phyloP scores from a whole-genome alignment of 2,888 invertebrate species.

The Dicranocentrus wangi region DNA sequence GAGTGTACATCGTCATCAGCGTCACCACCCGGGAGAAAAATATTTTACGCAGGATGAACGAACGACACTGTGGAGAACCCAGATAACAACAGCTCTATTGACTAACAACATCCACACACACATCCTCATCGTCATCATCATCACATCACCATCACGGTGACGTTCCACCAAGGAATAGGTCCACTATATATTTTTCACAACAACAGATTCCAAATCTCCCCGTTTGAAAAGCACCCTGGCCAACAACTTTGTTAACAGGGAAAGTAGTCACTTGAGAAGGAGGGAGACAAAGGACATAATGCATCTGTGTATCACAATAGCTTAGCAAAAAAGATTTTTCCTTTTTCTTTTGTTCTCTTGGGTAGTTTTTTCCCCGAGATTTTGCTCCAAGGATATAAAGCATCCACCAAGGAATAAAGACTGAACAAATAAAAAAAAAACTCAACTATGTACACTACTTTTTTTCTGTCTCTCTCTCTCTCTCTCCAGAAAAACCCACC shows the following conservation, averaged over 20 bases:
- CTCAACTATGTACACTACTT: too few relatives aligned
- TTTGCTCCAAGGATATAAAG: constrained; percentile 29
- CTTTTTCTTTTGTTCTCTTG: constrained; percentile 28
- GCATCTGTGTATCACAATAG: constrained; percentile 34
- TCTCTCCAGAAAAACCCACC: background rate
- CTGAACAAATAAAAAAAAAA: constrained; percentile 14
- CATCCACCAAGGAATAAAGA: background rate
- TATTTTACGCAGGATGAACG: too few relatives aligned
- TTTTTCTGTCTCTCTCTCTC: too few relatives aligned
- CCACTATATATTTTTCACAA: constrained; percentile 8
- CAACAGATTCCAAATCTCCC: background rate
- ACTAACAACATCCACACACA: too few relatives aligned
- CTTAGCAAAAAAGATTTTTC: constrained; percentile 29
- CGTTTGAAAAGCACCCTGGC: too few relatives aligned
- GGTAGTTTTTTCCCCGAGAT: background rate
- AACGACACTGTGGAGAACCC: too few relatives aligned
- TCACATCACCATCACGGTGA: too few relatives aligned
- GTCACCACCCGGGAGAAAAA: too few relatives aligned
- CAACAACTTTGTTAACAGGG: constrained; percentile 30
- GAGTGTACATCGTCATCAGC: too few relatives aligned
- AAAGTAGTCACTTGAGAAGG: constrained; percentile 45
- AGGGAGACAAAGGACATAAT: constrained; percentile 35
- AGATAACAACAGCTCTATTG: too few relatives aligned
- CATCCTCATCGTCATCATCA: too few relatives aligned
- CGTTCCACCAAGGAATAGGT: too few relatives aligned